Percentiles rank a stretch among this genome's conserved stretches.
Evolutionary conservation across 2,888 invertebrate species (phyloP).

Genomic region (Mimumesa dahlbomi): DNA sequence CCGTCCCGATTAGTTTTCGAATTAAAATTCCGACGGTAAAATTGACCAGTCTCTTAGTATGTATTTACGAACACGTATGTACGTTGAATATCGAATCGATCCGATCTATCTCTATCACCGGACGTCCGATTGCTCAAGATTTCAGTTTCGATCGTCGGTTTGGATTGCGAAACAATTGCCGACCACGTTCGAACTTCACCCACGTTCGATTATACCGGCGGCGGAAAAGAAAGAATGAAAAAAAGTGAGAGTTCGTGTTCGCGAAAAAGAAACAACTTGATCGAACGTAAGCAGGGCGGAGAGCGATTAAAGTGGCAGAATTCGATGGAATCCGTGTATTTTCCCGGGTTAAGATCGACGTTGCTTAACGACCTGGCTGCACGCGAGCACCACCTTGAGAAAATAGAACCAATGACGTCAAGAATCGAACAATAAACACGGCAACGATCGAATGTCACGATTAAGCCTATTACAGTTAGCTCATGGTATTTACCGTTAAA

Average conservation of each 20-base stretch:
- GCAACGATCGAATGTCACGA: neutral
- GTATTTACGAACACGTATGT: too few species aligned
- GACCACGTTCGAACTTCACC: constrained; percentile 24
- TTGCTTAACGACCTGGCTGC: constrained; percentile 17
- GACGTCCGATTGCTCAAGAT: constrained; percentile 41
- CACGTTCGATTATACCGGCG: constrained; percentile 26
- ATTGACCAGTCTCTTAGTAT: too few species aligned
- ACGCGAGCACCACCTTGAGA: constrained; percentile 25
- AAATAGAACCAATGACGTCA: constrained; percentile 27
- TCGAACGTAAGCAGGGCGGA: constrained; percentile 3
- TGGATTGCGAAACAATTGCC: constrained; percentile 48
- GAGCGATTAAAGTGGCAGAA: constrained; percentile 8
- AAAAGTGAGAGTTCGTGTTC: too few species aligned
- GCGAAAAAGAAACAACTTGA: too few species aligned
- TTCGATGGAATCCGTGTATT: constrained; percentile 4
- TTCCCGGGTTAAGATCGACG: neutral
- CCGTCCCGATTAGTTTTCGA: too few species aligned
- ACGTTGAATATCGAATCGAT: too few species aligned
- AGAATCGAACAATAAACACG: constrained; percentile 20
- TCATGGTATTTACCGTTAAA: neutral
- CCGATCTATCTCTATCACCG: constrained; percentile 26
- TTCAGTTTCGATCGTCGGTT: constrained; percentile 17
- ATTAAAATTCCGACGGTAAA: too few species aligned
- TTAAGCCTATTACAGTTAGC: constrained; percentile 11
- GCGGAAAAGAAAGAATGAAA: constrained; percentile 24